A percentile compares a stretch with the other conserved stretches of the same genome.
Evolutionary conservation across 2,888 invertebrate species (phyloP).

Genomic region (Lutraria lutraria): DNA sequence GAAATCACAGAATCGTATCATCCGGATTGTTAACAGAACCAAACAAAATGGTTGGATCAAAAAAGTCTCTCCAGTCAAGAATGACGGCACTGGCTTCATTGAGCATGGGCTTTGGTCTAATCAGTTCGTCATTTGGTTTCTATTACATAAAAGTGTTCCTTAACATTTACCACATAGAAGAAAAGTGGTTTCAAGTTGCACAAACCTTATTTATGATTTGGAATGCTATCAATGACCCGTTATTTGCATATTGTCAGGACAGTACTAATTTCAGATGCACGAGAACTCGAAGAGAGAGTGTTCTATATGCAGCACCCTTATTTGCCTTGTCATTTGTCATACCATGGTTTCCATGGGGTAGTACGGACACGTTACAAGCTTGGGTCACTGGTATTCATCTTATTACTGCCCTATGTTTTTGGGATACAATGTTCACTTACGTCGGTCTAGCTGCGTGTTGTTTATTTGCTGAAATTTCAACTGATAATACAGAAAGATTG

Average conservation of each 20-base stretch:
- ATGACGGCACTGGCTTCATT: conserved; percentile 79
- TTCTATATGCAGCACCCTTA: conserved; percentile 86
- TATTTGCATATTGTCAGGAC: conserved; percentile 87
- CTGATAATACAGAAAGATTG: conserved; percentile 82
- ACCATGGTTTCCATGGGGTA: conserved; percentile 85
- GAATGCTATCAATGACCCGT: conserved; percentile 88
- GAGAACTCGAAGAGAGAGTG: conserved; percentile 85
- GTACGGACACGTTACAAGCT: conserved; percentile 42
- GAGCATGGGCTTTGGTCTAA: conserved; percentile 77
- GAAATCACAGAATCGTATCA: not conserved
- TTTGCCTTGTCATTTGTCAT: conserved; percentile 86
- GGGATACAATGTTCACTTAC: conserved; percentile 87
- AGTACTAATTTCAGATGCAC: conserved; percentile 82
- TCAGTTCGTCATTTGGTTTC: conserved; percentile 86
- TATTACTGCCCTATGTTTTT: conserved; percentile 86
- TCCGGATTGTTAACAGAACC: not conserved
- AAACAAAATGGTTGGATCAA: not conserved
- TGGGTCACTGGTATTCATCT: conserved; percentile 87
- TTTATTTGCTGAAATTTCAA: conserved; percentile 86
- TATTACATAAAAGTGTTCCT: conserved; percentile 87
- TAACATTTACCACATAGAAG: conserved; percentile 86
- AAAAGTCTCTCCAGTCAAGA: conserved; percentile 46
- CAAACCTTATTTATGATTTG: conserved; percentile 87
- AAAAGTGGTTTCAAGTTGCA: conserved; percentile 87
- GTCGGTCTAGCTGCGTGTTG: conserved; percentile 86